Evolutionary conservation across 2,888 invertebrate genomes (phyloP), one percentile per base, ranked within the genome.

Genomic region (Disparrhopalites patrizii): DNA sequence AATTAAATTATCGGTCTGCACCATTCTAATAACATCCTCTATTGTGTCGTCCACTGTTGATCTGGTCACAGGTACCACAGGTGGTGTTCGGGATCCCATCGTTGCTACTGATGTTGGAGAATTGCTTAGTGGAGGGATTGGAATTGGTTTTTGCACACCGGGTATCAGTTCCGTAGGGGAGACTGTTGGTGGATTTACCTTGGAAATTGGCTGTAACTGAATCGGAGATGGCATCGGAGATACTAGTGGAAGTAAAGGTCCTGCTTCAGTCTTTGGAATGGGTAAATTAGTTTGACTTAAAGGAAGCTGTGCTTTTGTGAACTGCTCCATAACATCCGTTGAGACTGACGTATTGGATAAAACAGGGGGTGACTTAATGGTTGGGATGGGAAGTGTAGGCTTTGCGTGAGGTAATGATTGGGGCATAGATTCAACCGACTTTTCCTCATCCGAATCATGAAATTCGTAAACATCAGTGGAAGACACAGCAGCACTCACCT

Each of bases 41-140:
- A 93, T 93, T 15, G 90, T 86, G 75, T 92, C 93, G 77, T 95
- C 94, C 10, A 91, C 85, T 1, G 90, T 88, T 68, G 84, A 89
- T 67, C 89, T 83, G n/a, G 57, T 10, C 10, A 56, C 86, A 72
- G 86, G 31, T 15, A 36, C 43, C 0, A 61, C 33, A 4, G 71
- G 55, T 28, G 69, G 38, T 23, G 71, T 68, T 58, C 33, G n/a
- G 4, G 13, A 2, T n/a, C 47, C 23, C 15, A 60, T 27, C 8
- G 61, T 20, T 3, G 66, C 31, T 63, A n/a, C 40, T 60, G 56
- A 23, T 13, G 62, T 55, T 10, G 52, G n/a, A 13, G 65, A 28
- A 31, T 31, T 56, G 5, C 62, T 54, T 57, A 66, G 63, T 25
- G 63, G 50, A 18, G 38, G 18, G 4, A 63, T 30, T 31, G 70